phyloP scores from a whole-genome alignment of 2,888 invertebrate species.

The Catotricha subobsoleta region DNA sequence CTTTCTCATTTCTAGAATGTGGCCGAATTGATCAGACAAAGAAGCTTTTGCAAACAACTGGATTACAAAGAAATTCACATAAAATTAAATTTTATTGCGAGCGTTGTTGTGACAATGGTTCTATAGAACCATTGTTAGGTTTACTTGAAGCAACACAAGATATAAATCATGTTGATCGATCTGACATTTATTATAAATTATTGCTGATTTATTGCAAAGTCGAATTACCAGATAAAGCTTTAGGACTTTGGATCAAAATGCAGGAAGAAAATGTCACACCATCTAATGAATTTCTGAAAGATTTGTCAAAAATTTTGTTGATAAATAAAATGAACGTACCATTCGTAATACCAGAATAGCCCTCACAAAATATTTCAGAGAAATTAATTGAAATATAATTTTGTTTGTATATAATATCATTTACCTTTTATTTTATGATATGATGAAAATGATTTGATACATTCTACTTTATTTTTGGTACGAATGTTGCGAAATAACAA shows the following conservation, averaged over 20 bases:
- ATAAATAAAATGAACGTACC: constrained; percentile 48
- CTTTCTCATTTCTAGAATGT: constrained; percentile 66
- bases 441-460: too few species aligned
- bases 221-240: constrained; percentile 53
- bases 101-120: constrained; percentile 42
- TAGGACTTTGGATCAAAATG: constrained; percentile 63
- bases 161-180: constrained; percentile 53
- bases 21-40: constrained; percentile 61
- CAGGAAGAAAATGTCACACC: constrained; percentile 68
- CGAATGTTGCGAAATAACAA: too few species aligned
- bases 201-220: constrained; percentile 54
- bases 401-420: too few species aligned
- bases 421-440: too few species aligned
- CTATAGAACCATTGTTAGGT: constrained; percentile 51
- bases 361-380: too few species aligned
- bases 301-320: constrained; percentile 46
- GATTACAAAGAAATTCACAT: constrained; percentile 47
- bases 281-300: constrained; percentile 44
- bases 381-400: too few species aligned
- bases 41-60: constrained; percentile 72
- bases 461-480: too few species aligned
- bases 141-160: constrained; percentile 61
- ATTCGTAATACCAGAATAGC: constrained; percentile 54
- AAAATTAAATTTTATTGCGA: constrained; percentile 49
- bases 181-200: constrained; percentile 56